Base-by-base conservation (phyloP, 1,140 invertebrate genomes). In the Aphidius ervi region DNA sequence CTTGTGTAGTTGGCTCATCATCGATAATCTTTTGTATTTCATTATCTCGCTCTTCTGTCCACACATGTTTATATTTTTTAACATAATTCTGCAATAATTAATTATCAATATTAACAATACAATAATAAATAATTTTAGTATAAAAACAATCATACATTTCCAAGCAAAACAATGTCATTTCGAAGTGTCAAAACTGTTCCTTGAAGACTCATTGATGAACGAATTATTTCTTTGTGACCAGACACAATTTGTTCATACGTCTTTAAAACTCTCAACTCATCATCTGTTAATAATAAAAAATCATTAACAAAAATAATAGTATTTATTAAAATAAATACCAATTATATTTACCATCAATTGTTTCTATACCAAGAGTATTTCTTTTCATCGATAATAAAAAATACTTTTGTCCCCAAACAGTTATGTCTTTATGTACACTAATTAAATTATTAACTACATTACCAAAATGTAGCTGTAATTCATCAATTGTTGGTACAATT, bases 221-320 rank as follows among this genome's bases (percentile, higher is more conserved):
- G 82, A 4, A 89, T 82, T 58, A 92, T 84, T 70, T 92, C 90
- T 70, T 92, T 93, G 68, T 93, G 89, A 67, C 93, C 90, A 2
- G 84, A 84, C 6, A 94, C 85, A 61, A 78, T 83, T 68, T 88
- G 84, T 70, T 85, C 91, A 71, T 90, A 92, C 68, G 84, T 90
- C 66, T 68, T 66, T 52, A 62, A n/a, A 9, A n/a, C 7, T 55
- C n/a, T 46, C 2, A 55, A 54, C 23, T 39, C n/a, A 10, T 59
- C 40, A 9, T 56, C 70, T 16, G 16, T 16, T 1, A 16, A 16
- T 16, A 16, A 16, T 16, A 16, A 16, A 16, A 16, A 16, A 16
- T 16, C 16, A 16, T 16, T 16, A 16, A 16, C 16, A 16, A 16
- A 16, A 16, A 16, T 16, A 16, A 16, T 16, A 16, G 16, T 16